phyloP scores from a whole-genome alignment of 2,113 vertebrate genomes.

The Chaetodon trifascialis region DNA sequence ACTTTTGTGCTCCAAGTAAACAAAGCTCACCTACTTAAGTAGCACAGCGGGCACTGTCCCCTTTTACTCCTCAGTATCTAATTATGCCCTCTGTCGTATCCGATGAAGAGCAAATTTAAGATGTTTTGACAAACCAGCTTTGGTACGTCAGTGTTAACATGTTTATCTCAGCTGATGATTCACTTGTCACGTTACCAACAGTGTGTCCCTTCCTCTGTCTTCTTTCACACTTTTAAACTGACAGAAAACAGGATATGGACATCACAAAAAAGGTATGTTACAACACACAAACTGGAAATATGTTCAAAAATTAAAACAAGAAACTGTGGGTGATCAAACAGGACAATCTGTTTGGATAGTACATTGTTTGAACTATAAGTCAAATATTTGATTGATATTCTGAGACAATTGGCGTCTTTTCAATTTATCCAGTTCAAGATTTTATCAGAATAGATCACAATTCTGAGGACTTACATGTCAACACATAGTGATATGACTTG shows the following conservation, averaged over 20 bases:
- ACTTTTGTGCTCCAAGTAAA: conserved; percentile 52
- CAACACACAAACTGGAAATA: not conserved
- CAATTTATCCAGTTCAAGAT: not conserved
- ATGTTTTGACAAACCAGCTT: conserved; percentile 3
- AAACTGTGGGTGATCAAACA: not conserved
- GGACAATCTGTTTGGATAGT: not conserved
- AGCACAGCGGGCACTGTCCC: conserved; percentile 40
- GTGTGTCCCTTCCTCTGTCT: not conserved
- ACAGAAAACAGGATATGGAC: conserved; percentile 77
- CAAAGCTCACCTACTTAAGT: conserved; percentile 55
- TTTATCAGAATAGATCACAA: not conserved
- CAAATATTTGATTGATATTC: not conserved
- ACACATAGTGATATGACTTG: not conserved
- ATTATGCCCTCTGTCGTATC: conserved; percentile 45
- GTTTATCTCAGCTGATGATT: not conserved
- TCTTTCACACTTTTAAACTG: not conserved
- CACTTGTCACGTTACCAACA: conserved; percentile 3
- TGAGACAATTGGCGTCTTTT: not conserved
- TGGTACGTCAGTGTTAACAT: not conserved
- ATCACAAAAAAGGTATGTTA: conserved; percentile 79
- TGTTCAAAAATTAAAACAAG: too few relatives aligned
- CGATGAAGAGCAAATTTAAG: conserved; percentile 14
- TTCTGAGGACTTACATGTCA: not conserved
- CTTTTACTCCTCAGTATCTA: conserved; percentile 56
- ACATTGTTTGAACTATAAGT: not conserved